Base-by-base conservation (phyloP, 2,888 invertebrate genomes). In the Idaea biselata region DNA sequence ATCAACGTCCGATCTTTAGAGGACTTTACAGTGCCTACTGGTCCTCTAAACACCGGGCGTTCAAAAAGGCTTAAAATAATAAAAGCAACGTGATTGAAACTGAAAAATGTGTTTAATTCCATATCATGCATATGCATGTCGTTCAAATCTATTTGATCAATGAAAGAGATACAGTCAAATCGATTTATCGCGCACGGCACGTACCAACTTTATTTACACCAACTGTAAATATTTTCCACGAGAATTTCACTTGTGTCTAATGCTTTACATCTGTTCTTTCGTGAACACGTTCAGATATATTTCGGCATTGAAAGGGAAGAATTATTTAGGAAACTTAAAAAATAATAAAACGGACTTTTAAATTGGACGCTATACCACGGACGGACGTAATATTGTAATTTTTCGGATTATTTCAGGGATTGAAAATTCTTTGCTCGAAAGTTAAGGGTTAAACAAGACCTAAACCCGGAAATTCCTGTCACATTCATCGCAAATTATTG, bases 171-270 rank as follows among this genome's bases (percentile, higher is more conserved):
- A 44, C 44, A 3, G 44, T 8, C 44, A 18, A 56, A 53, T 57
- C 59, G 63, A 66, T 63, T 63, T 59, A 63, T 65, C 44, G 62
- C 60, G 63, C 31, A 54, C 62, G 33, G 63, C 31, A 54, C 62
- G 33, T 58, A 53, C 60, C 59, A 17, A 62, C 64, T 64, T 62
- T 54, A 63, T 63, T 62, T 61, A 55, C 58, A 63, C 62, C 59
- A 18, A 16, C 62, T 61, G 63, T 69, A 67, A 67, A 69, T 64
- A 67, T 68, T 63, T 67, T 61, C 61, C 58, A 60, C 63, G 58
- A 59, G 63, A 55, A 65, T 65, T 67, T 63, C 60, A 64, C 59
- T 62, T 63, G 63, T 60, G 60, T 63, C 63, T 63, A 63, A 63
- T 60, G 60, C 17, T 33, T 44, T 61, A 55, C 65, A 61, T 63